phyloP scores from a whole-genome alignment of 1,140 invertebrate species.

The Diachasmimorpha longicaudata region DNA sequence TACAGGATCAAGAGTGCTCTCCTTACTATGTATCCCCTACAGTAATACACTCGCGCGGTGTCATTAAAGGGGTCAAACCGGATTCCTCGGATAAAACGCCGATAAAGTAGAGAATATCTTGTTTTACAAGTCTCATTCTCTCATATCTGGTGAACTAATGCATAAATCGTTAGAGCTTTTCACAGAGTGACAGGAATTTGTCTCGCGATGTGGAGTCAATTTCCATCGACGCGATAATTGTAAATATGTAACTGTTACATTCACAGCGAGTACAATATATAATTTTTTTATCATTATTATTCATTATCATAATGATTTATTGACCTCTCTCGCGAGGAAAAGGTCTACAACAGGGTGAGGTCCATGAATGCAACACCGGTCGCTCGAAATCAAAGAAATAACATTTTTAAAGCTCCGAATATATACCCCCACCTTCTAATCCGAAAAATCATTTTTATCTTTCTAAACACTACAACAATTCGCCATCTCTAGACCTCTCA shows the following conservation, averaged over 20 bases:
- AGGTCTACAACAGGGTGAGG: no score
- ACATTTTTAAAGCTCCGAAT: no score
- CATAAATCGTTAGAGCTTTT: conserved; percentile 1
- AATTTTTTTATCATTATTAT: background rate
- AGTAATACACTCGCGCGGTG: background rate
- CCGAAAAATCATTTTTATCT: no score
- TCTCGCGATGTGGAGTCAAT: background rate
- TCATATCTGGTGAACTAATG: background rate
- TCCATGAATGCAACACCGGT: no score
- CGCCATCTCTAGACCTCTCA: no score
- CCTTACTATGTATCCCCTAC: background rate
- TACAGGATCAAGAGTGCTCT: conserved; percentile 18
- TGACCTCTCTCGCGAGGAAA: no score
- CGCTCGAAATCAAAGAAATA: no score
- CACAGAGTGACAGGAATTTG: background rate
- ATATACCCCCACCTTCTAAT: no score
- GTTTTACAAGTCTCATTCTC: background rate
- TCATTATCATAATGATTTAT: no score
- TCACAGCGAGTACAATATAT: background rate
- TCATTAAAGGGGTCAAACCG: conserved; percentile 24
- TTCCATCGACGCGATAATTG: background rate
- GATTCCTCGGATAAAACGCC: conserved; percentile 19
- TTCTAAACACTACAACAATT: no score
- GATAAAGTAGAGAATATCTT: background rate
- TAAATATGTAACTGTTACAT: background rate